phyloP scores from a whole-genome alignment of 2,888 invertebrate genomes.

The Nomada hirtipes region DNA sequence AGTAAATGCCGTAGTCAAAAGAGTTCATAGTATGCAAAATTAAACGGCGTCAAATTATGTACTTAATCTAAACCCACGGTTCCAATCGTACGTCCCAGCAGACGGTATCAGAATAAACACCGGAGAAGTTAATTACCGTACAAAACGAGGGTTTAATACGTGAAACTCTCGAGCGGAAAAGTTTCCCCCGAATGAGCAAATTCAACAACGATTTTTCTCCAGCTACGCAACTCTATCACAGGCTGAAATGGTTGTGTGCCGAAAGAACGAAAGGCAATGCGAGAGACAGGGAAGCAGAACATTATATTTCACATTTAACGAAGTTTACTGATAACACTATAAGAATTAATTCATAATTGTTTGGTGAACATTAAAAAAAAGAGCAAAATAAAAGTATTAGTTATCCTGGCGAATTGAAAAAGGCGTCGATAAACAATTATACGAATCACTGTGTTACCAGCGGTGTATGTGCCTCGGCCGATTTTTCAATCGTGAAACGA shows the following conservation, averaged over 20 bases:
- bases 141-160: constrained; percentile 25
- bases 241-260: not conserved
- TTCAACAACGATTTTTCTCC: constrained; percentile 40
- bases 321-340: too few relatives aligned
- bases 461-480: not conserved
- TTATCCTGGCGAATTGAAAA: not conserved
- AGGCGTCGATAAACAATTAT: not conserved
- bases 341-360: not conserved
- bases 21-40: not conserved
- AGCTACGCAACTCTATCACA: constrained; percentile 3
- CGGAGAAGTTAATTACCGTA: constrained; percentile 35
- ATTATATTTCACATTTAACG: too few relatives aligned
- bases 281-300: not conserved
- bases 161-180: constrained; percentile 27
- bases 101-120: constrained; percentile 29
- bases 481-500: not conserved
- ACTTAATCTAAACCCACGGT: not conserved
- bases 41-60: not conserved
- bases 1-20: not conserved
- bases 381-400: too few relatives aligned
- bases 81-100: not conserved
- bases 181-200: constrained; percentile 32
- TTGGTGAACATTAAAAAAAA: not conserved
- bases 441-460: not conserved
- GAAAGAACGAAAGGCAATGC: not conserved